Conservation (phyloP, 2,797 vertebrate genomes). For the Myiotriccus ornatus region DNA sequence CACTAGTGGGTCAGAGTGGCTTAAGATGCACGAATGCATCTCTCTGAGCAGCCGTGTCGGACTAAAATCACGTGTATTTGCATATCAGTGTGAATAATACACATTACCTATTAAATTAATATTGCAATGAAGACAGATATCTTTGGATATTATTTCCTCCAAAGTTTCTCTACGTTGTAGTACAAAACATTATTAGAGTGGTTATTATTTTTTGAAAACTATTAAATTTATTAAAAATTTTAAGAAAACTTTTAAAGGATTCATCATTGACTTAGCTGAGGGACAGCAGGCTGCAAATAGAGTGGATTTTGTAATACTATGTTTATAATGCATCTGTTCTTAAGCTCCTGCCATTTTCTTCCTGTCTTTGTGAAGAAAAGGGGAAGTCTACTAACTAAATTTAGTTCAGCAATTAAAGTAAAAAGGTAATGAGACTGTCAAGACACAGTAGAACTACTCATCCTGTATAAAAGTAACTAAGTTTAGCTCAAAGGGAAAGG, state of each 20-base stretch:
- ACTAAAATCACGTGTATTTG: not conserved
- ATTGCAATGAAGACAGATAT: not conserved
- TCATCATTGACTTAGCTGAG: not conserved
- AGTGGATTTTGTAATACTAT: not conserved
- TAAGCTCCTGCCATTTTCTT: not conserved
- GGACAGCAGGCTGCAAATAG: not conserved
- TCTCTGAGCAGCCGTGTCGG: not conserved
- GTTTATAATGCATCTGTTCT: not conserved
- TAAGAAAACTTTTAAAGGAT: not conserved
- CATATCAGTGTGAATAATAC: not conserved
- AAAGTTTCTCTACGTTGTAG: not conserved
- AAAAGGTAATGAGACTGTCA: not conserved
- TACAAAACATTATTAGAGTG: not conserved
- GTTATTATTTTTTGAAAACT: not conserved
- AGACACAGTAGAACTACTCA: not conserved
- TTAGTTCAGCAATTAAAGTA: not conserved
- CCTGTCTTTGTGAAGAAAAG: not conserved
- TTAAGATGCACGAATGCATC: not conserved
- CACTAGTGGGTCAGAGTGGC: not conserved
- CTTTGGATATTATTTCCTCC: not conserved
- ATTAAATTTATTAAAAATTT: not conserved
- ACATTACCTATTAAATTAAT: conserved; percentile 11
- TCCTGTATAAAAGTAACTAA: not conserved
- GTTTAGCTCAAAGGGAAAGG: not conserved
- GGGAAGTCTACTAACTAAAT: not conserved